Evolutionary conservation across 2,888 invertebrate species (phyloP).

Genomic region (Dynastes grantii): DNA sequence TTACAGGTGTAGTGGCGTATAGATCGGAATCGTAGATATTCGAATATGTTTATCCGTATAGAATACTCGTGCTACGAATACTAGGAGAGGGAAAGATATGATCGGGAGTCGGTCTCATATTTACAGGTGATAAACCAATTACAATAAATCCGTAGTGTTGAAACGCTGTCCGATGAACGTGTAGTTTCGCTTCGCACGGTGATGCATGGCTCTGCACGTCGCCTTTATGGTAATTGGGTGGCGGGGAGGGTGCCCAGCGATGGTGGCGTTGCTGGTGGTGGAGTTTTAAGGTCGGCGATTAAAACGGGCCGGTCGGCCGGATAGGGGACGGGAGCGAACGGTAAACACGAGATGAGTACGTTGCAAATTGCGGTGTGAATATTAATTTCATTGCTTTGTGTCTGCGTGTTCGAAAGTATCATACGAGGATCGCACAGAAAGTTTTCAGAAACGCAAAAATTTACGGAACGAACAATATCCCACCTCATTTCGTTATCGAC

Average conservation of each 20-base stretch:
- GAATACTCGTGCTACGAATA: background rate
- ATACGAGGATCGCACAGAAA: no score
- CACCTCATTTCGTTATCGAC: no score
- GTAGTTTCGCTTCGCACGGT: conserved; percentile 1
- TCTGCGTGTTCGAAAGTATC: background rate
- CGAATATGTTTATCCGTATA: conserved; percentile 15
- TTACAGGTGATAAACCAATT: conserved; percentile 51
- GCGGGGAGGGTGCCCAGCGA: background rate
- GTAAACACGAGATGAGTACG: conserved; percentile 23
- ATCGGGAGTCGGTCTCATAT: conserved; percentile 35
- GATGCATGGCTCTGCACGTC: conserved; percentile 18
- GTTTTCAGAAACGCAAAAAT: no score
- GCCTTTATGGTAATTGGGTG: conserved; percentile 35
- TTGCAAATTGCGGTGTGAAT: conserved; percentile 3
- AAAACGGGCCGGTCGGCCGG: background rate
- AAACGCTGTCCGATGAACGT: conserved; percentile 31
- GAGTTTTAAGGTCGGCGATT: conserved; percentile 30
- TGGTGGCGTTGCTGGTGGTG: conserved; percentile 16
- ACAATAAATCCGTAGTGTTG: conserved; percentile 47
- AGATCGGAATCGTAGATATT: conserved; percentile 54
- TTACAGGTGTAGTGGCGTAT: conserved; percentile 60
- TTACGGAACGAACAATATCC: no score
- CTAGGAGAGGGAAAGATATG: background rate
- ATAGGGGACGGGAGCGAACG: background rate
- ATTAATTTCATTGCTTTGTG: conserved; percentile 10